phyloP scores from a whole-genome alignment of 2,113 vertebrate genomes.

The Tauraco erythrolophus region DNA sequence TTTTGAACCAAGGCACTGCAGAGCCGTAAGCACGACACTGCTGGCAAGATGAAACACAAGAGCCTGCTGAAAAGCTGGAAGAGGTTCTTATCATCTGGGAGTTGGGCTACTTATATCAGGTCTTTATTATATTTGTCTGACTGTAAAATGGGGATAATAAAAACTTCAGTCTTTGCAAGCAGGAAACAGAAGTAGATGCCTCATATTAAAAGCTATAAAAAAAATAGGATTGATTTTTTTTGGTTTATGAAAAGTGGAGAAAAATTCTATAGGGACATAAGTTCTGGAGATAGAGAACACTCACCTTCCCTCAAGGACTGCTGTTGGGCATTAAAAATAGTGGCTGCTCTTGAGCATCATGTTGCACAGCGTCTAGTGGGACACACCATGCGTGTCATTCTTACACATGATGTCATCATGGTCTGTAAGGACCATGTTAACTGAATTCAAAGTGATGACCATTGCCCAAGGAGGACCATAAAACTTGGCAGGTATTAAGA shows the following conservation, averaged over 20 bases:
- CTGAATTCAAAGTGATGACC: not conserved
- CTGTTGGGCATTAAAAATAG: not conserved
- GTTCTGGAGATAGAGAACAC: not conserved
- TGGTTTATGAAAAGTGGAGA: not conserved
- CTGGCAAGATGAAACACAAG: not conserved
- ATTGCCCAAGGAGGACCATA: not conserved
- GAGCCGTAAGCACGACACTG: not conserved
- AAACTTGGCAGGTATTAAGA: not conserved
- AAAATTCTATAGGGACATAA: not conserved
- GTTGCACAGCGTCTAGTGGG: not conserved
- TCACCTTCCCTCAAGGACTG: not conserved
- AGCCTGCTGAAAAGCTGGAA: not conserved
- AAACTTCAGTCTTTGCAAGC: not conserved
- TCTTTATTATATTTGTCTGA: not conserved
- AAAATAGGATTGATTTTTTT: not conserved
- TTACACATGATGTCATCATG: rapidly evolving
- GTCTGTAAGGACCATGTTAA: not conserved
- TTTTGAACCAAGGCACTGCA: not conserved
- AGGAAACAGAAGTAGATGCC: not conserved
- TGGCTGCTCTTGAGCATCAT: not conserved
- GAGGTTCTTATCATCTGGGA: not conserved
- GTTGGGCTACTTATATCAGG: not conserved
- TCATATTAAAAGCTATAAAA: not conserved
- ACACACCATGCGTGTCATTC: not conserved
- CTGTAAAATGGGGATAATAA: not conserved